Evolutionary conservation across 2,888 invertebrate species (phyloP).

Genomic region (Hanleya hanleyi): DNA sequence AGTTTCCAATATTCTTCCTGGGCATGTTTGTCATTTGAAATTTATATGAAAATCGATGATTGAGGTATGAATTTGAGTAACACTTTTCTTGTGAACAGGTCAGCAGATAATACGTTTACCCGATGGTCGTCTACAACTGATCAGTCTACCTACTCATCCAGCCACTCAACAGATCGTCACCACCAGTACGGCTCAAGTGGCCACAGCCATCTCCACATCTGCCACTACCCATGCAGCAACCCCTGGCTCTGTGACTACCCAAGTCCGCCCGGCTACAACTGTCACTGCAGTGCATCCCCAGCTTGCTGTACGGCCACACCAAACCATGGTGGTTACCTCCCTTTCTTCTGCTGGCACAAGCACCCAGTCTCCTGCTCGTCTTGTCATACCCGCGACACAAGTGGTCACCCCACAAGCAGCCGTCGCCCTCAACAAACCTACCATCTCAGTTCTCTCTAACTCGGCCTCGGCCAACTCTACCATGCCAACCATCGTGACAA

Average conservation of each 20-base stretch:
- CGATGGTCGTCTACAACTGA: constrained; percentile 92
- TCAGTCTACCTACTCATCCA: constrained; percentile 74
- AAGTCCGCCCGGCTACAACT: not conserved
- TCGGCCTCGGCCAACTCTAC: not conserved
- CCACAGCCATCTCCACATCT: not conserved
- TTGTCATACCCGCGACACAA: constrained; percentile 44
- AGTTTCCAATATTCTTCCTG: no score
- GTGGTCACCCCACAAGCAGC: constrained; percentile 16
- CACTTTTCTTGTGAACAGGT: constrained; percentile 51
- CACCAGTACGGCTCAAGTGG: not conserved
- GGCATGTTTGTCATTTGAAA: no score
- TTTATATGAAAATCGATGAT: no score
- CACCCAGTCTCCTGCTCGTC: constrained; percentile 24
- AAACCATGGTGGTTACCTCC: constrained; percentile 24
- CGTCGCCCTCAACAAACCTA: constrained; percentile 12
- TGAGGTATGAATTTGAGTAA: no score
- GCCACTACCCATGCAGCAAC: not conserved
- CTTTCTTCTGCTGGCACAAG: not conserved
- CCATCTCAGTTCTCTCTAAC: constrained; percentile 1
- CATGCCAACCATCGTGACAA: constrained; percentile 2
- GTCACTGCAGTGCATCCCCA: not conserved
- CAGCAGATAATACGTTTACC: constrained; percentile 95
- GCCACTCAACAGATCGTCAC: constrained; percentile 30
- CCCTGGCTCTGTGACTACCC: not conserved
- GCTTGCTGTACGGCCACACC: constrained; percentile 32